These are phyloP conservation scores for Flexamia atlantica DNA, from an alignment of 2,888 invertebrate genomes.

Conservation along the genomic window DNA sequence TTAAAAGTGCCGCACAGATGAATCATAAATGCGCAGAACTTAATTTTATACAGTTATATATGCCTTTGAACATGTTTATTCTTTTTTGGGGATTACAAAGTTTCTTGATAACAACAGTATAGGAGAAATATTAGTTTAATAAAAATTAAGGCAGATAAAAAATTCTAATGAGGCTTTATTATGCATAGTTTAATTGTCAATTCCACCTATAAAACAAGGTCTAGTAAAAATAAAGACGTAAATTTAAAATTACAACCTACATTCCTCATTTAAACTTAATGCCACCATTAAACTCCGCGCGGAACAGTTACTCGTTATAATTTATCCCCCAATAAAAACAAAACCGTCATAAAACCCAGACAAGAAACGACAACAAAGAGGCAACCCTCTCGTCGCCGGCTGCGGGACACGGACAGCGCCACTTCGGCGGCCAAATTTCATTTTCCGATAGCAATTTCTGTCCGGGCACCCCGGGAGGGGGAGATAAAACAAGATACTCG, in stretches of 20 bases:
- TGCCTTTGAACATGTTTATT: too few species aligned
- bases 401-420: slow-evolving; percentile 4
- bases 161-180: too few species aligned
- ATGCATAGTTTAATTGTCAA: too few species aligned
- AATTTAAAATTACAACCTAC: neutral
- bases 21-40: too few species aligned
- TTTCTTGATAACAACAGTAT: too few species aligned
- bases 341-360: slow-evolving; percentile 14
- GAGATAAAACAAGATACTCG: slow-evolving; percentile 77
- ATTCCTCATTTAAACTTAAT: neutral
- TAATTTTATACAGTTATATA: too few species aligned
- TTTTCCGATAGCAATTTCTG: slow-evolving; percentile 65
- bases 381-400: neutral
- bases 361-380: slow-evolving; percentile 26
- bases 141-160: too few species aligned
- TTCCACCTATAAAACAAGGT: too few species aligned
- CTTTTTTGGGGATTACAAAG: too few species aligned
- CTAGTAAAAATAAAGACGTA: neutral
- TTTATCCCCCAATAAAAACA: slow-evolving; percentile 14
- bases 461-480: slow-evolving; percentile 57
- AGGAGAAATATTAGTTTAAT: too few species aligned
- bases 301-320: slow-evolving; percentile 2
- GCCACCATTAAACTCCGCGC: slow-evolving; percentile 3
- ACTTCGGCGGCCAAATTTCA: slow-evolving; percentile 66
- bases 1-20: too few species aligned